Conservation (phyloP, 1,140 invertebrate species). For the Apis dorsata region DNA sequence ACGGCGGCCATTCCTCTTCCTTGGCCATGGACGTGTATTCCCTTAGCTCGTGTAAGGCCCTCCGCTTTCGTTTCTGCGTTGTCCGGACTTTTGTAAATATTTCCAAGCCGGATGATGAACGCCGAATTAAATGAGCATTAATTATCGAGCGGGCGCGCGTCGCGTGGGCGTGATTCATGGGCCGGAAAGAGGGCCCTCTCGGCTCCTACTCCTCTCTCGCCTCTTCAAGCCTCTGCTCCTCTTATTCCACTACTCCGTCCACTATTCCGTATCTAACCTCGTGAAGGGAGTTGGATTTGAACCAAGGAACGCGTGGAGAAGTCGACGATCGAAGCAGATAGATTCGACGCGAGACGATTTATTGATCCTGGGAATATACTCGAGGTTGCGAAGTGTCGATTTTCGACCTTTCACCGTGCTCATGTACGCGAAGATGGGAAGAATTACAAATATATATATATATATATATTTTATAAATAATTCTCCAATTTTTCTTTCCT, state of each 20-base stretch:
- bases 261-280: neutral
- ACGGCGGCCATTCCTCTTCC: constrained; percentile 67
- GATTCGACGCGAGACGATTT: constrained; percentile 68
- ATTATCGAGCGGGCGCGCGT: constrained; percentile 73
- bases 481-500: too few species aligned
- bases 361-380: constrained; percentile 40
- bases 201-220: constrained; percentile 40
- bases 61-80: constrained; percentile 60
- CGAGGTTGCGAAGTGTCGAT: neutral
- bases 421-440: neutral
- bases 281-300: neutral
- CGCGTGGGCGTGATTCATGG: constrained; percentile 78
- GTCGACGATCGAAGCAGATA: constrained; percentile 26
- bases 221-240: constrained; percentile 49
- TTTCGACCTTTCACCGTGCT: neutral
- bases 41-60: constrained; percentile 32
- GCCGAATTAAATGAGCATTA: constrained; percentile 78
- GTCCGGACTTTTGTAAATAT: constrained; percentile 72
- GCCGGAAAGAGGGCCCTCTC: constrained; percentile 56
- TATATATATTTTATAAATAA: too few species aligned
- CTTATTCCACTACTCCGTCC: neutral
- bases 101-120: constrained; percentile 74
- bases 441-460: neutral
- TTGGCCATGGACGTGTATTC: constrained; percentile 49
- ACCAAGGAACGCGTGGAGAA: constrained; percentile 1